A percentile compares a stretch with the other conserved stretches of the same genome.
These are phyloP conservation scores for Cenopis cana DNA, from an alignment of 2,888 invertebrate genomes.

Conservation along the genomic window DNA sequence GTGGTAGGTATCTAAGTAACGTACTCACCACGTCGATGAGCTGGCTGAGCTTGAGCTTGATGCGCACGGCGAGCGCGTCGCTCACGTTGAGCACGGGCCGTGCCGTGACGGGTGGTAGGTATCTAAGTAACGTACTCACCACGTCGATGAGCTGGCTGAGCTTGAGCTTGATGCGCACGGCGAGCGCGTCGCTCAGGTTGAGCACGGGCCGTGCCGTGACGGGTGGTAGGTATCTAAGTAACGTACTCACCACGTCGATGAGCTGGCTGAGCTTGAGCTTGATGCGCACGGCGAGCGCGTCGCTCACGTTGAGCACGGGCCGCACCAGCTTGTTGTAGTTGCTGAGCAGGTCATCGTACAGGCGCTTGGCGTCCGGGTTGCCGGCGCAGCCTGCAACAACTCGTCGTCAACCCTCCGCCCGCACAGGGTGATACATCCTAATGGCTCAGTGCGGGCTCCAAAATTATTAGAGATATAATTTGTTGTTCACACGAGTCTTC, in stretches of 20 bases:
- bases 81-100: no score
- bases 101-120: no score
- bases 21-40: conserved; percentile 97
- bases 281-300: conserved; percentile 97
- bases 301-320: conserved; percentile 97
- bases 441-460: neutral
- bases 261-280: conserved; percentile 98
- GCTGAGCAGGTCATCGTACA: conserved; percentile 97
- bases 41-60: no score
- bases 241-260: conserved; percentile 96
- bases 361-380: conserved; percentile 97
- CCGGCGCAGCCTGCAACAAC: conserved; percentile 90
- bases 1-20: neutral
- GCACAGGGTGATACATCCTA: neutral
- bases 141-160: conserved; percentile 98
- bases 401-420: neutral
- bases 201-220: neutral
- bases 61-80: conserved; percentile 88
- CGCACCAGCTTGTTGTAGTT: conserved; percentile 98
- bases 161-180: conserved; percentile 98
- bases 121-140: conserved; percentile 86
- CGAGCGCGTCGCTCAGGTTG: conserved; percentile 92
- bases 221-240: neutral
- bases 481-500: no score
- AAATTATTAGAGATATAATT: no score